Conservation (phyloP, 1,140 invertebrate species). For the Pristionchus pacificus region DNA sequence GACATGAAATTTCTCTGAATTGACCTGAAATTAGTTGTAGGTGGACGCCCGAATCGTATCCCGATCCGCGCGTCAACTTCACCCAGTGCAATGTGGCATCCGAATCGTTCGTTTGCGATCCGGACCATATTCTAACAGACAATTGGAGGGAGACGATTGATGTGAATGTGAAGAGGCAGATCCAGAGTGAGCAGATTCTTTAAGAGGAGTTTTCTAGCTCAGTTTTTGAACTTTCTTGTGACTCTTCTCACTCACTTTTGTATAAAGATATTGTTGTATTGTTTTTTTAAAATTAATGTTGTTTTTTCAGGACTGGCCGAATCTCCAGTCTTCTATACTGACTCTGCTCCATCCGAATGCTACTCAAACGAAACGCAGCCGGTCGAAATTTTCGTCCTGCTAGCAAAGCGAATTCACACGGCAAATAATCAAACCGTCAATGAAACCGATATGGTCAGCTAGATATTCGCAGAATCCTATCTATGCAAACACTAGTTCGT, state of each 20-base stretch:
- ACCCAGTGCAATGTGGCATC: conserved; percentile 22
- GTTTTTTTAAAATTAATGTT: background rate
- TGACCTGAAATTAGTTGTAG: no score
- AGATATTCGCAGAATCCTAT: no score
- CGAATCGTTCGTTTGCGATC: conserved; percentile 21
- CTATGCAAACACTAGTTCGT: no score
- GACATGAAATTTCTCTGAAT: no score
- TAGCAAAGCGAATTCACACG: conserved; percentile 25
- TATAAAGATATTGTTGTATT: no score
- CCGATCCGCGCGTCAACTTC: conserved; percentile 23
- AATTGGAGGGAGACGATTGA: conserved; percentile 22
- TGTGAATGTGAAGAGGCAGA: background rate
- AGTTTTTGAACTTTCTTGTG: no score
- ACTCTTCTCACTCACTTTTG: no score
- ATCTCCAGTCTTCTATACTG: conserved; percentile 19
- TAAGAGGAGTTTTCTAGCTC: background rate
- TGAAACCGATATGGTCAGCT: conserved; percentile 17
- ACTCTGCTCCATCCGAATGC: conserved; percentile 8
- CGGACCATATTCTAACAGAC: conserved; percentile 28
- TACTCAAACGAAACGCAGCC: conserved; percentile 12
- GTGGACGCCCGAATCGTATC: conserved; percentile 20
- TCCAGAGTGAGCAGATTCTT: background rate
- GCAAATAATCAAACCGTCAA: conserved; percentile 20
- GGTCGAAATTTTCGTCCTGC: conserved; percentile 22
- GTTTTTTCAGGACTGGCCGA: conserved; percentile 16